A percentile compares a stretch with the other conserved stretches of the same genome.
Evolutionary conservation across 2,113 vertebrate genomes (phyloP).

Genomic region (Pseudonaja textilis): DNA sequence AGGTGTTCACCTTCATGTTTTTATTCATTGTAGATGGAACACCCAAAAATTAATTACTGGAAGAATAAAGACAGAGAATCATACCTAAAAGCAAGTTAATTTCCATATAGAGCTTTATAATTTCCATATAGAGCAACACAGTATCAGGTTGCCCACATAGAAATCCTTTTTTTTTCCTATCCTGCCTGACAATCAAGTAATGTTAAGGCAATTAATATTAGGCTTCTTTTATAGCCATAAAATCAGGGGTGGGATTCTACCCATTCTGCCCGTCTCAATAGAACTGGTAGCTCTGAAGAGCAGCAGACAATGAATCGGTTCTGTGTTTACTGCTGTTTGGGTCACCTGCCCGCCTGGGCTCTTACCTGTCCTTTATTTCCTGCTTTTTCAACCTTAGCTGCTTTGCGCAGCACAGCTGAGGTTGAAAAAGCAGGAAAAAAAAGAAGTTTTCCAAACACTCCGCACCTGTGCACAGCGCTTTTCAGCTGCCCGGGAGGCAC

Average conservation of each 20-base stretch:
- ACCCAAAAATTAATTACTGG: not conserved
- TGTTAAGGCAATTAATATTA: not conserved
- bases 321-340: too few relatives aligned
- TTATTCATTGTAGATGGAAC: not conserved
- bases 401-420: too few relatives aligned
- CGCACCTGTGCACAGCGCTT: too few relatives aligned
- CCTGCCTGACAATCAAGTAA: not conserved
- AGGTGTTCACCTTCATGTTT: not conserved
- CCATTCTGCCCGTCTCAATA: too few relatives aligned
- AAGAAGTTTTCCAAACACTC: too few relatives aligned
- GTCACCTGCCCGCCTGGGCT: too few relatives aligned
- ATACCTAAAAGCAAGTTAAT: not conserved
- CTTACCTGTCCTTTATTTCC: too few relatives aligned
- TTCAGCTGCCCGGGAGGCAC: too few relatives aligned
- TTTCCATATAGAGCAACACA: not conserved
- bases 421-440: too few relatives aligned
- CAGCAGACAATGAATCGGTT: too few relatives aligned
- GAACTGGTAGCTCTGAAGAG: too few relatives aligned
- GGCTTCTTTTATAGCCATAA: not conserved
- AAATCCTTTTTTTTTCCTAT: not conserved
- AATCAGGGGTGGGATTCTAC: not conserved
- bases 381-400: too few relatives aligned
- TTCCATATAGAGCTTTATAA: not conserved
- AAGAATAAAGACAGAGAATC: not conserved
- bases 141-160: not conserved